A percentile compares a stretch with the other conserved stretches of the same genome.
Evolutionary conservation across 2,113 vertebrate genomes (phyloP).

Genomic region (Telmatochromis brachygnathus): DNA sequence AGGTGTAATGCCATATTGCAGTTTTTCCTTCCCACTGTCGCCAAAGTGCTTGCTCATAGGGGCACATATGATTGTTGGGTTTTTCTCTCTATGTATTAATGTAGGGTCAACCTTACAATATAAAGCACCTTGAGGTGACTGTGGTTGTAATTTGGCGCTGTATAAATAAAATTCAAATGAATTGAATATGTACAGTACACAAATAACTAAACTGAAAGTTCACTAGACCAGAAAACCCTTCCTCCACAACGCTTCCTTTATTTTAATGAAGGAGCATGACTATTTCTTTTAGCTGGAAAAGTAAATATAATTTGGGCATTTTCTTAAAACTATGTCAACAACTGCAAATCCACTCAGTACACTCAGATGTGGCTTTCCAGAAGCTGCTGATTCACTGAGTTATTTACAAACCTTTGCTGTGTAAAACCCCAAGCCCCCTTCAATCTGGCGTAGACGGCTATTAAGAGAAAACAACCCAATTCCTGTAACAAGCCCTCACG

Average conservation of each 20-base stretch:
- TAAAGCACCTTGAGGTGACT: not conserved
- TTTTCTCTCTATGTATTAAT: not conserved
- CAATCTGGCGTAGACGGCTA: not conserved
- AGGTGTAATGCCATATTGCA: not conserved
- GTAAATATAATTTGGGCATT: not conserved
- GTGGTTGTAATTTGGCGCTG: not conserved
- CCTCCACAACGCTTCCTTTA: not conserved
- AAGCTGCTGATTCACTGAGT: not conserved
- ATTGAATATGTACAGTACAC: not conserved
- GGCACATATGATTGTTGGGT: not conserved
- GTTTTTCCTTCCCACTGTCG: not conserved
- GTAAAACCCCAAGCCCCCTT: not conserved
- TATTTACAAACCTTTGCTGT: not conserved
- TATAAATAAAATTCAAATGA: not conserved
- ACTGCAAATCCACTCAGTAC: not conserved
- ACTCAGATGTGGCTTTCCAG: not conserved
- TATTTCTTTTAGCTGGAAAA: not conserved
- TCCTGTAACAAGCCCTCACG: not conserved
- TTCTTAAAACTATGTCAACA: not conserved
- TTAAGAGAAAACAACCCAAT: not conserved
- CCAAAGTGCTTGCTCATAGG: not conserved
- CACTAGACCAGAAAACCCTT: not conserved
- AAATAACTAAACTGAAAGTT: not conserved
- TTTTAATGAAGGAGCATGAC: not conserved
- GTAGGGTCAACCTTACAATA: not conserved